phyloP scores from a whole-genome alignment of 2,797 vertebrate genomes.

The Odontamblyopus lacepedii region DNA sequence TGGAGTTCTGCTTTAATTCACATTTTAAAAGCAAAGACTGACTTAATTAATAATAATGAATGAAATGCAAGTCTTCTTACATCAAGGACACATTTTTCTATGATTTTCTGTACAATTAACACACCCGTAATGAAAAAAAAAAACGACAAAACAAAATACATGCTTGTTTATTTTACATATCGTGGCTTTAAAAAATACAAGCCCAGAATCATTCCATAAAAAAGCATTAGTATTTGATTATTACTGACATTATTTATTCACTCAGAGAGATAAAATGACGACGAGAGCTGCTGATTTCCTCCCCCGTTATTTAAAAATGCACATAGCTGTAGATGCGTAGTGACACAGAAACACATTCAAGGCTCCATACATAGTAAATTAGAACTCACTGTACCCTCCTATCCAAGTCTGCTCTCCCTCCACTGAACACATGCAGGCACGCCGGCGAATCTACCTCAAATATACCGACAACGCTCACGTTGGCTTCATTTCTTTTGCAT shows the following conservation, averaged over 20 bases:
- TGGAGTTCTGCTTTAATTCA: no score
- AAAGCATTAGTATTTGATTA: background rate
- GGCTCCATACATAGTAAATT: slow-evolving; percentile 6
- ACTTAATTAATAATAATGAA: no score
- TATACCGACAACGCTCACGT: slow-evolving; percentile 11
- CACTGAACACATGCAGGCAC: slow-evolving; percentile 10
- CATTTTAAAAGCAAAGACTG: no score
- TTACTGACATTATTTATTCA: background rate
- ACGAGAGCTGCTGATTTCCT: background rate
- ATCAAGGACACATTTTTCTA: no score
- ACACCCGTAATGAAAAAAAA: no score
- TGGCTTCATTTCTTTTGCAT: slow-evolving; percentile 25
- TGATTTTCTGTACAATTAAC: no score
- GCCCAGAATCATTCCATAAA: no score
- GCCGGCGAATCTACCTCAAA: slow-evolving; percentile 18
- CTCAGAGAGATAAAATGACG: background rate
- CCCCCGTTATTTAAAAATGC: slow-evolving; percentile 11
- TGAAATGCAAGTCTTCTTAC: no score
- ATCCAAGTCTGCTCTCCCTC: slow-evolving; percentile 4
- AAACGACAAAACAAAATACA: no score
- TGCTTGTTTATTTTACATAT: no score
- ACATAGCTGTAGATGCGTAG: slow-evolving; percentile 13
- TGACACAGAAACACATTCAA: slow-evolving; percentile 24
- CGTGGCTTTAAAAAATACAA: no score
- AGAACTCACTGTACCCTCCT: background rate